These are phyloP conservation scores for Tarsius wallacei DNA, from an alignment of 2,797 vertebrate species.

Conservation along the genomic window DNA sequence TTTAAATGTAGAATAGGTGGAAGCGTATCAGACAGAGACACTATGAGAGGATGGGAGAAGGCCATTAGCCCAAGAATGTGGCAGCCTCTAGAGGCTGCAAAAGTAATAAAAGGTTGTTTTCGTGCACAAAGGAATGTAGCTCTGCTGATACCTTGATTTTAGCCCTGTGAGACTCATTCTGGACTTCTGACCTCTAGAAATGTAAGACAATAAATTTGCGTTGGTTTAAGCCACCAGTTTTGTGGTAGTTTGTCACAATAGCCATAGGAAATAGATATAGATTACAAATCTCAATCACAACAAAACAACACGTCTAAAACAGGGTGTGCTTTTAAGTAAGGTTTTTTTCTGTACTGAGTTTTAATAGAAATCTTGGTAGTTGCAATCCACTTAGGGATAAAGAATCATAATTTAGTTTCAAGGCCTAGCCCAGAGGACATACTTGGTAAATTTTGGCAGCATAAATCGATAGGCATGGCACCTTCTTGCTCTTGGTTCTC, in stretches of 20 bases:
- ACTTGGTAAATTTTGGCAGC: neutral
- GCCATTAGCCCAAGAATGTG: neutral
- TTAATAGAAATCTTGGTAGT: neutral
- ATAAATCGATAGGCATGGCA: neutral
- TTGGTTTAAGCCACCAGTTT: neutral
- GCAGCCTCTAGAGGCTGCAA: neutral
- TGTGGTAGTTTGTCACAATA: neutral
- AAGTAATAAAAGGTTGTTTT: neutral
- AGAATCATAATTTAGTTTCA: neutral
- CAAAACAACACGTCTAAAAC: neutral
- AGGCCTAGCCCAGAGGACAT: neutral
- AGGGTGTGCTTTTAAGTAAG: neutral
- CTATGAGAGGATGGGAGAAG: neutral
- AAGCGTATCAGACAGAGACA: neutral
- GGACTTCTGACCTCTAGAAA: neutral
- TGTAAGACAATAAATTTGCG: neutral
- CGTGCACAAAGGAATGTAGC: neutral
- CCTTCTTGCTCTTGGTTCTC: neutral
- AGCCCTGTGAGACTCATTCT: neutral
- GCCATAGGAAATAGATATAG: neutral
- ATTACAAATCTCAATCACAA: too few relatives aligned
- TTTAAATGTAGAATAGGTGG: neutral
- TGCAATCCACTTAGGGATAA: neutral
- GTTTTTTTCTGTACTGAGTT: neutral
- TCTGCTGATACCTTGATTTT: neutral